Evolutionary conservation across 2,888 invertebrate genomes (phyloP), one percentile per base, ranked within the genome.

Genomic region (Pyralis farinalis): DNA sequence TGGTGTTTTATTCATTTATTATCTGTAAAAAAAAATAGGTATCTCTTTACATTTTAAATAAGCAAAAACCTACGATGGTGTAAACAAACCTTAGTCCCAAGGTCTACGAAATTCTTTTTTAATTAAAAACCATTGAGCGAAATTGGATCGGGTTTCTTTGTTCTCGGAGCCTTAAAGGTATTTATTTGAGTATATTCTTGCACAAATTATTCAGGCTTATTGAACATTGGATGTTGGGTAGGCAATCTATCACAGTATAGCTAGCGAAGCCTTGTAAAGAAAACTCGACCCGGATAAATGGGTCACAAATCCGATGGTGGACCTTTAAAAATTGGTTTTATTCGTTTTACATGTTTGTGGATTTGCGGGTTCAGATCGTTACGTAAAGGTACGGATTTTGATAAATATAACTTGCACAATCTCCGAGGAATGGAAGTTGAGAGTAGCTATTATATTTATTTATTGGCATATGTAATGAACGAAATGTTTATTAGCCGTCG

Each of bases 161-260:
- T 72, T 63, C 56, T 46, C 37, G 41, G 55, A 51, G 57, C 58
- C 62, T 62, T 57, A 40, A 32, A 45, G 51, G 54, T 64, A 66
- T 73, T 73, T 72, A 65, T 72, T 69, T 57, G 60, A 62, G 60
- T 63, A 64, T 71, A 76, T 79, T 77, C 16, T 77, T 67, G 58
- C 63, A 56, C 65, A 71, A 78, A 76, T 79, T 79, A 77, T 80
- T 74, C 73, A 75, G 61, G 73, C 71, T 77, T 79, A 77, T 79
- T 76, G 76, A 73, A 68, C 74, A 68, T 71, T 63, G 65, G 67
- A 71, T 60, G 68, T 71, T 59, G 63, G 69, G 59, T 56, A 47
- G 62, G 67, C 68, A 69, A 80, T 81, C 75, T 78, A 80, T 80
- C 77, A 80, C 68, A 45, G 60, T 66, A 72, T 71, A 69, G 63